Conservation (phyloP, 30 jellyfish, hydroid and myxozoan genomes). For the Sanderia malayensis region DNA sequence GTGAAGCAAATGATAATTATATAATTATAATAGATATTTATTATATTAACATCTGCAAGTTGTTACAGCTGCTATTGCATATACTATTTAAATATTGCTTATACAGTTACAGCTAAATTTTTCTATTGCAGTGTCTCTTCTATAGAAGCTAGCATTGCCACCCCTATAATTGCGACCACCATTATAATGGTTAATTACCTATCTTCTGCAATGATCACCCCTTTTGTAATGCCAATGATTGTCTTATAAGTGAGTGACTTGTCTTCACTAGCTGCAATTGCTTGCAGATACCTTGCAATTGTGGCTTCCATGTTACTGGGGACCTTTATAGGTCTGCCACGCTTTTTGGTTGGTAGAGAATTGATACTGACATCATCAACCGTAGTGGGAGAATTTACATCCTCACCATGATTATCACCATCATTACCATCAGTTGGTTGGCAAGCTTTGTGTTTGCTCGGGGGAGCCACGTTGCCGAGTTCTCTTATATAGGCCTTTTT, state of each 20-base stretch:
- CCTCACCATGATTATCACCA: background rate
- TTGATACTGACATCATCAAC: conserved; percentile 6
- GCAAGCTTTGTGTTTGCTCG: background rate
- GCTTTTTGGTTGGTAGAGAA: conserved; percentile 24
- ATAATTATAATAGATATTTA: too few relatives aligned
- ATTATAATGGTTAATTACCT: too few relatives aligned
- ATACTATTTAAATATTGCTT: too few relatives aligned
- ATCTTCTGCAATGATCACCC: conserved; percentile 33
- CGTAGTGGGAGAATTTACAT: background rate
- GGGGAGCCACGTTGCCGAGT: conserved; percentile 8
- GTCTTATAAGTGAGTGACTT: conserved; percentile 31
- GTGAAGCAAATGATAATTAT: background rate
- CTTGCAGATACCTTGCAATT: conserved; percentile 32
- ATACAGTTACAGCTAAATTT: too few relatives aligned
- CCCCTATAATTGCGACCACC: too few relatives aligned
- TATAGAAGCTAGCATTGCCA: too few relatives aligned
- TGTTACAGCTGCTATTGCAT: too few relatives aligned
- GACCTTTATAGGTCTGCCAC: conserved; percentile 33
- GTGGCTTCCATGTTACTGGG: conserved; percentile 18
- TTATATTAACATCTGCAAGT: too few relatives aligned
- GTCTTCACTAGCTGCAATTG: conserved; percentile 32
- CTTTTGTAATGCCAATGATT: conserved; percentile 44
- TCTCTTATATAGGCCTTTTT: conserved; percentile 26
- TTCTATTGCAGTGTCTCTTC: too few relatives aligned
- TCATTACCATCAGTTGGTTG: background rate